phyloP scores from a whole-genome alignment of 2,888 invertebrate genomes.

The Agrilus mali region DNA sequence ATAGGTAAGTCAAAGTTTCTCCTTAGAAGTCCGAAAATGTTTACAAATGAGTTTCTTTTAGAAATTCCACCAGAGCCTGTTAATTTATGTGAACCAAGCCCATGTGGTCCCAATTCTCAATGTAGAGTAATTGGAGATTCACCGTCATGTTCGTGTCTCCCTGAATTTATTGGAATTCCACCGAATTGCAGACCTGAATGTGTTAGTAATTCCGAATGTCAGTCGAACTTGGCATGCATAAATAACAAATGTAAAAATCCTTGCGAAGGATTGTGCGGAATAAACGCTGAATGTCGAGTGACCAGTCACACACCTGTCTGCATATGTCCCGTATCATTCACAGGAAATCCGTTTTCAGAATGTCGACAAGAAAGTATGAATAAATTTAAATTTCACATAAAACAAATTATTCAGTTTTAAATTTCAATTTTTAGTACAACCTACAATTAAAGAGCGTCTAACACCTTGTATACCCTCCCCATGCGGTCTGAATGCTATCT shows the following conservation, averaged over 20 bases:
- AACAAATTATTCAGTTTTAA: no score
- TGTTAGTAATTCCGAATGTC: slow-evolving; percentile 54
- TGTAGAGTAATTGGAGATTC: slow-evolving; percentile 50
- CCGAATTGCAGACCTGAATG: slow-evolving; percentile 58
- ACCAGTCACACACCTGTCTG: slow-evolving; percentile 59
- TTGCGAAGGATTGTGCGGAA: slow-evolving; percentile 55
- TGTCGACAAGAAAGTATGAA: slow-evolving; percentile 31
- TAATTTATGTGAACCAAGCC: slow-evolving; percentile 65
- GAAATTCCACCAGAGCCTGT: slow-evolving; percentile 29
- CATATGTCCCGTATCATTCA: slow-evolving; percentile 47
- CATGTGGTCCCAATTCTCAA: slow-evolving; percentile 63
- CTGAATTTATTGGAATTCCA: slow-evolving; percentile 47
- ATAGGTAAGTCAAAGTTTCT: slow-evolving; percentile 28
- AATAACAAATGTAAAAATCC: slow-evolving; percentile 60
- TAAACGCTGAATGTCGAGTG: slow-evolving; percentile 59
- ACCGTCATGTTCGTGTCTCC: slow-evolving; percentile 53
- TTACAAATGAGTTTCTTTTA: slow-evolving; percentile 10
- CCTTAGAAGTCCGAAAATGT: slow-evolving; percentile 6
- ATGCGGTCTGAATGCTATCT: slow-evolving; percentile 58
- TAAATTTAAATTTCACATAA: no score
- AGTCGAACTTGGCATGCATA: slow-evolving; percentile 50
- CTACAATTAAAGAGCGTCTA: slow-evolving; percentile 25
- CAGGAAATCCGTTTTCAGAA: slow-evolving; percentile 57
- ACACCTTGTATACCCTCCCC: slow-evolving; percentile 53
- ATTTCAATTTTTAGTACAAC: slow-evolving; percentile 16